Evolutionary conservation across 2,888 invertebrate genomes (phyloP), one percentile per base, ranked within the genome.

Genomic region (Marasmarcha lunaedactyla): DNA sequence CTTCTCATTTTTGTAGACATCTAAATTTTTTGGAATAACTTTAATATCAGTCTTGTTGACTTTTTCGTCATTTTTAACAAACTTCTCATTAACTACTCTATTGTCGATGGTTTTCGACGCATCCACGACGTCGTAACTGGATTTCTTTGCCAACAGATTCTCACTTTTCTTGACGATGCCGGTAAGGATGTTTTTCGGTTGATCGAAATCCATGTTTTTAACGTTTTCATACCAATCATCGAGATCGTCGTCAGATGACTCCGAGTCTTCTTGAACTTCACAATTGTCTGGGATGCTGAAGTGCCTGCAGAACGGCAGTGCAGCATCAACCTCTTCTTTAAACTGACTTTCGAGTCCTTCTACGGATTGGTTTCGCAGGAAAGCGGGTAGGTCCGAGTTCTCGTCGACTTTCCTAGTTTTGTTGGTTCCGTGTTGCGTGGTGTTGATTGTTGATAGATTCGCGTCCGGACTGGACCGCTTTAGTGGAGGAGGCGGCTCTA

Each of bases 281-380:
- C 51, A 42, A 30, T 57, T 48, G 47, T 64, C 60, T 1, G 73
- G 71, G 27, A 68, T 60, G 54, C 77, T 76, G 50, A 57, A 56
- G 45, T 73, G 77, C 7, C 78, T 46, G 44, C 67, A 65, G 48
- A 74, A 62, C 0, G 67, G 59, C 7, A 59, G 42, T 0, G 62
- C 49, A 0, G 55, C 36, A 26, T 63, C 60, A 1, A 52, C 45
- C 12, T 64, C 59, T n/a, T 51, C 51, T 43, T 70, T 69, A 47
- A 52, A 58, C 33, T 64, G 47, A 1, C 59, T 64, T 50, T 77
- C 71, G 2, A 78, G 59, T 0, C 71, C 81, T 42, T 81, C 81
- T 0, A 68, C 79, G 1, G 83, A 83, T 49, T 83, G 84, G 62
- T 78, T 83, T 14, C 84, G 55, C 1, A 78, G 63, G 59, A 81